Evolutionary conservation across 2,888 invertebrate species (phyloP), one percentile per base, ranked within the genome.

Genomic region (Catotricha subobsoleta): DNA sequence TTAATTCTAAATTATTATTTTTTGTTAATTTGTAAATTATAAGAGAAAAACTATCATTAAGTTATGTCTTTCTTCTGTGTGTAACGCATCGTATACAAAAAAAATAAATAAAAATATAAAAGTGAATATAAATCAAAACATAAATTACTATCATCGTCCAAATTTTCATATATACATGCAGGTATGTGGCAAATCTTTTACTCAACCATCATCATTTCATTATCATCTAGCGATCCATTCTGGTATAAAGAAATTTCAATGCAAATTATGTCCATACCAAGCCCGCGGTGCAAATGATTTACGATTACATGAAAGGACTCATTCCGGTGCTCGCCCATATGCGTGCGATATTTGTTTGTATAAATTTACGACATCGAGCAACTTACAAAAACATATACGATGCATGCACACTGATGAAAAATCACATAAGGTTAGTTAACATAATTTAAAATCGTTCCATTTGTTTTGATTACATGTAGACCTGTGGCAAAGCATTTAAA

Each of bases 401-500:
- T 42, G 46, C n/a, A 6, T 3, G 40, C 47, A 47, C 46, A 44
- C 45, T 43, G 47, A 46, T 30, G 41, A 44, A 27, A 46, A 45
- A 40, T 40, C 46, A 40, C 44, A 44, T 43, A 31, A 47, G 47
- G 47, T 45, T 40, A 47, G 45, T 47, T 41, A 31, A 29, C n/a
- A 34, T 33, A 38, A 28, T 16, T 27, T 31, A 16, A 13, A 35
- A 25, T 41, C 38, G 34, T 38, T 44, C 23, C 31, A 41, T 44
- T 36, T 37, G n/a, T 41, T 31, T 16, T 41, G 28, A 15, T 40
- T 39, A 12, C n/a, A 3, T 25, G 9, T 41, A 47, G 47, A 44
- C 44, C 9, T 47, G 47, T 19, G 47, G 47, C 9, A 47, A 47
- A 40, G 47, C 47, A 8, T 47, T 47, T 38, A 48, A 48, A 41